Conservation (phyloP, 1,140 invertebrate species). For the Pantala flavescens region DNA sequence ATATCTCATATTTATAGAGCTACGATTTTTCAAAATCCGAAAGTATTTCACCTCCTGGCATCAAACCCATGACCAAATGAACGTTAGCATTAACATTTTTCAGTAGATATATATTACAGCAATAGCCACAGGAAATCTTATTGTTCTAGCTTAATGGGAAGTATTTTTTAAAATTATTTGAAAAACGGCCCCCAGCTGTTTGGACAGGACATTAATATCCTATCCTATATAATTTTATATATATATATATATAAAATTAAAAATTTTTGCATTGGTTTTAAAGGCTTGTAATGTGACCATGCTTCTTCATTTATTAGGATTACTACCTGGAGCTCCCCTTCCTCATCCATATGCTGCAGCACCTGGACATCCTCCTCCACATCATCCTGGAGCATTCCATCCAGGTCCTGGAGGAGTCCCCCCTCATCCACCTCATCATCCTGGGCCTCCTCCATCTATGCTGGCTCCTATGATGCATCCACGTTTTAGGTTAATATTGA, state of each 20-base stretch:
- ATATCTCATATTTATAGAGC: too few relatives aligned
- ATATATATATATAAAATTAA: not conserved
- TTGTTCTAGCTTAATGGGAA: too few relatives aligned
- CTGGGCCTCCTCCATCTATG: slow-evolving; percentile 41
- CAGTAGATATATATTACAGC: too few relatives aligned
- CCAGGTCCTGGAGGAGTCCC: not conserved
- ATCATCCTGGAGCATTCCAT: not conserved
- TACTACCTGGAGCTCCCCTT: not conserved
- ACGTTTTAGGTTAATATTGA: slow-evolving; percentile 50
- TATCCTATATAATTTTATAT: not conserved
- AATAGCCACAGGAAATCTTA: too few relatives aligned
- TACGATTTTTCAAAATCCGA: too few relatives aligned
- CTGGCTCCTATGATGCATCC: slow-evolving; percentile 60
- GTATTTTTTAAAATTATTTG: too few relatives aligned
- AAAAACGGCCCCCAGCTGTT: too few relatives aligned
- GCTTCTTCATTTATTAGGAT: not conserved
- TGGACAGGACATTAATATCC: too few relatives aligned
- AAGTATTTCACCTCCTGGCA: too few relatives aligned
- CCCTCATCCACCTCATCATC: slow-evolving; percentile 36
- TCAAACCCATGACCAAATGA: too few relatives aligned
- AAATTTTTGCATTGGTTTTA: not conserved
- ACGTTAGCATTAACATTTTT: too few relatives aligned
- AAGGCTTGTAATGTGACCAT: too few relatives aligned
- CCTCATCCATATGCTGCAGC: not conserved
- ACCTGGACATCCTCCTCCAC: slow-evolving; percentile 19